Evolutionary conservation across 2,797 vertebrate genomes (phyloP).

Genomic region (Pangasius krempfi): DNA sequence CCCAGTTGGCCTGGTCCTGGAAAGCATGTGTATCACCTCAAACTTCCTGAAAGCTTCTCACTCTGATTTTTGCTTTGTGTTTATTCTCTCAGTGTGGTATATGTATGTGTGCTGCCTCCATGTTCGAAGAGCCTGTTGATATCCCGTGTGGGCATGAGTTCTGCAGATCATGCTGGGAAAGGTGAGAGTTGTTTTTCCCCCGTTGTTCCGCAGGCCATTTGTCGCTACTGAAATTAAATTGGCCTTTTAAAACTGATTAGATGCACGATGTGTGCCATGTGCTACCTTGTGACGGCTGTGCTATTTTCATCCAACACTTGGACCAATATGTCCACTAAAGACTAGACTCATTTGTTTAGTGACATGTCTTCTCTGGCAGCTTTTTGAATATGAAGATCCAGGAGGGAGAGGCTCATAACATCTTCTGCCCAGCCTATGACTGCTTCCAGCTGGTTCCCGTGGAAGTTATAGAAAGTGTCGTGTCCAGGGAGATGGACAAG

Average conservation of each 20-base stretch:
- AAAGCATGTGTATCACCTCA: background rate
- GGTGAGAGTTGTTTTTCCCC: constrained; percentile 76
- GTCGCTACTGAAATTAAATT: background rate
- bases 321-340: background rate
- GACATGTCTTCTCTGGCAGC: constrained; percentile 67
- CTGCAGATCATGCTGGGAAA: constrained; percentile 97
- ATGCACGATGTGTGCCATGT: background rate
- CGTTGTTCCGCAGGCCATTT: background rate
- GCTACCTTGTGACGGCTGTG: background rate
- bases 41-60: background rate
- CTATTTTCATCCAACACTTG: background rate
- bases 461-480: constrained; percentile 97
- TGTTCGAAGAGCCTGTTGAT: constrained; percentile 96
- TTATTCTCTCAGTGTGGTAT: constrained; percentile 87
- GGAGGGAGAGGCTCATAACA: constrained; percentile 98
- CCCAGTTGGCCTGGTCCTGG: background rate
- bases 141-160: constrained; percentile 97
- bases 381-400: constrained; percentile 99
- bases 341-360: background rate
- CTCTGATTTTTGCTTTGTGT: constrained; percentile 14
- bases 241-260: background rate
- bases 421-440: constrained; percentile 96
- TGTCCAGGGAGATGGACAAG: constrained; percentile 98
- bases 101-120: constrained; percentile 94
- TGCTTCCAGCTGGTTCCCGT: constrained; percentile 98